Evolutionary conservation across 2,888 invertebrate genomes (phyloP).

Genomic region (Stictocephala bisonia): DNA sequence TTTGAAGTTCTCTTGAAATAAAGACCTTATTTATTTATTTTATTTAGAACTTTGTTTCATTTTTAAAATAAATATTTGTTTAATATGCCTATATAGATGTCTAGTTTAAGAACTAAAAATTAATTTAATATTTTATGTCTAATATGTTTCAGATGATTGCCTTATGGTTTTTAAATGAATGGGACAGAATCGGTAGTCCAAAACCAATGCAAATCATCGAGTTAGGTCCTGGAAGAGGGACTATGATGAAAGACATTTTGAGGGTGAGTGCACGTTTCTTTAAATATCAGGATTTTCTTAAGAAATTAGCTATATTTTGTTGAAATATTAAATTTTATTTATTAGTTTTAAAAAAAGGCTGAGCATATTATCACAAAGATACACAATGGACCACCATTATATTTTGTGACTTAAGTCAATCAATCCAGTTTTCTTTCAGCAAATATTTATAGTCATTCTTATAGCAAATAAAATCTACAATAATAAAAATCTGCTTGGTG

Average conservation of each 20-base stretch:
- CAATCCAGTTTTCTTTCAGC: too few relatives aligned
- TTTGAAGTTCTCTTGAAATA: too few relatives aligned
- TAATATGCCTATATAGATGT: background rate
- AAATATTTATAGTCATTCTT: too few relatives aligned
- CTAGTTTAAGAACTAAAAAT: slow-evolving; percentile 1
- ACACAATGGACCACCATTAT: too few relatives aligned
- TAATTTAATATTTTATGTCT: slow-evolving; percentile 43
- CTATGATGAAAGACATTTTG: slow-evolving; percentile 86
- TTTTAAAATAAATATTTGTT: background rate
- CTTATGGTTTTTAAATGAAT: slow-evolving; percentile 90
- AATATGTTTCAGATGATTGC: slow-evolving; percentile 78
- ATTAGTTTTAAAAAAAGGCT: background rate
- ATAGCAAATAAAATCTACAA: too few relatives aligned
- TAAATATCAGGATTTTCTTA: too few relatives aligned
- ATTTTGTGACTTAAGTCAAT: too few relatives aligned
- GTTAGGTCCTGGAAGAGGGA: slow-evolving; percentile 95
- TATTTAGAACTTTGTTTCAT: background rate
- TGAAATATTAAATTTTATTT: slow-evolving; percentile 10
- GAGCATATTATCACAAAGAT: too few relatives aligned
- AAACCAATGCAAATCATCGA: slow-evolving; percentile 90
- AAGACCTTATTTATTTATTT: too few relatives aligned
- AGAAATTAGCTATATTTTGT: too few relatives aligned
- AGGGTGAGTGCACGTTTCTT: slow-evolving; percentile 69
- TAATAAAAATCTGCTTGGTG: too few relatives aligned
- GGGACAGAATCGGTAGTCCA: slow-evolving; percentile 80